Conservation (phyloP, 2,797 vertebrate species). For the Pseudochirops cupreus region DNA sequence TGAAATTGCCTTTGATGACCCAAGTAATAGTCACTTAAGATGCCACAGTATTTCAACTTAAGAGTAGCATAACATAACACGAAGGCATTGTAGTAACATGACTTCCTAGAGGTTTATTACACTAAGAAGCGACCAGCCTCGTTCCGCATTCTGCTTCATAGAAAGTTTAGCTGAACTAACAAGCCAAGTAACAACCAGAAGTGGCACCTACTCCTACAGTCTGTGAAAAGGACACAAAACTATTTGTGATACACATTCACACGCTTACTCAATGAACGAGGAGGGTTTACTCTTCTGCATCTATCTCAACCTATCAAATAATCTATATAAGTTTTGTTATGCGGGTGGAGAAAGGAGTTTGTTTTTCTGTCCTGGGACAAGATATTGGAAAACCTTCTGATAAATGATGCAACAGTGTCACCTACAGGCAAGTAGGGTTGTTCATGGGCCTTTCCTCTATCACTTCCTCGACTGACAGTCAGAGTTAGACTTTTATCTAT, state of each 20-base stretch:
- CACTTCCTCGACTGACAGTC: constrained; percentile 40
- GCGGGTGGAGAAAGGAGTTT: constrained; percentile 26
- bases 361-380: constrained; percentile 82
- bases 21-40: constrained; percentile 61
- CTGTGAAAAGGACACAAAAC: constrained; percentile 46
- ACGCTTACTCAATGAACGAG: constrained; percentile 22
- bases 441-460: constrained; percentile 42
- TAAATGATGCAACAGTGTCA: constrained; percentile 87
- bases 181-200: constrained; percentile 72
- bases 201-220: constrained; percentile 48
- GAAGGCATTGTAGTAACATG: constrained; percentile 50
- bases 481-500: constrained; percentile 67
- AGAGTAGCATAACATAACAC: constrained; percentile 35
- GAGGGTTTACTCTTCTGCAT: constrained; percentile 43
- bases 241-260: constrained; percentile 18
- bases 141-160: constrained; percentile 53
- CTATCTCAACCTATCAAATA: constrained; percentile 53
- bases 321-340: constrained; percentile 47
- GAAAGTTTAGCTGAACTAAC: constrained; percentile 58
- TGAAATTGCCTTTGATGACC: constrained; percentile 67
- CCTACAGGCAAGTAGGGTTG: constrained; percentile 84
- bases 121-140: constrained; percentile 56
- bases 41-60: constrained; percentile 64
- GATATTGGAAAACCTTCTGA: constrained; percentile 69
- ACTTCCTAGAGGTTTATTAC: constrained; percentile 59